These are phyloP conservation scores for Scrobipalpa costella DNA, from an alignment of 2,888 invertebrate genomes.

Conservation along the genomic window DNA sequence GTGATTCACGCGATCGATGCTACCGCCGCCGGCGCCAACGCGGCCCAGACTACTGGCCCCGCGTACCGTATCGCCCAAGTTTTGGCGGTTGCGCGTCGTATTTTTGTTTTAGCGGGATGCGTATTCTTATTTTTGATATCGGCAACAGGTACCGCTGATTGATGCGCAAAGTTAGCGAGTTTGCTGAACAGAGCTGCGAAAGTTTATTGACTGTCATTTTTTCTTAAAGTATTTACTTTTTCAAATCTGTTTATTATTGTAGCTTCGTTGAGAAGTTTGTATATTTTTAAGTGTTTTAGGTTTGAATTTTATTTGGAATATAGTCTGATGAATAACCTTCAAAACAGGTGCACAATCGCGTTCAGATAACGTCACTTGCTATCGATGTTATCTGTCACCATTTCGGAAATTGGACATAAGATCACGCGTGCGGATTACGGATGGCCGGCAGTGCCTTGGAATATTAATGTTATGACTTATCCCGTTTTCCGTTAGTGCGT, in stretches of 20 bases:
- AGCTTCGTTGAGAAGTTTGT: neutral
- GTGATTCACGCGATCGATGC: conserved; percentile 68
- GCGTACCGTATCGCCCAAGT: conserved; percentile 36
- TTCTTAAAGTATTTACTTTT: neutral
- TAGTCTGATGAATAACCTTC: neutral
- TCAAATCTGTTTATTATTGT: neutral
- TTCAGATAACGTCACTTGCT: too few relatives aligned
- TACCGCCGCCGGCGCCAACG: conserved; percentile 66
- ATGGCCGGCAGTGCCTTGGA: conserved; percentile 8
- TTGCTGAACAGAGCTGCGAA: conserved; percentile 13
- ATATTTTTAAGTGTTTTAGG: too few relatives aligned
- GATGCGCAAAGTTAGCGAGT: conserved; percentile 18
- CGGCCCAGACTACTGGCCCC: conserved; percentile 50
- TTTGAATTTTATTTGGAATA: too few relatives aligned
- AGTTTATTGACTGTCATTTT: conserved; percentile 6
- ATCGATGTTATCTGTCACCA: neutral
- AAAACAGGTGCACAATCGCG: too few relatives aligned
- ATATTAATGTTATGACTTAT: conserved; percentile 25
- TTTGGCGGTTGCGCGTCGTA: conserved; percentile 50
- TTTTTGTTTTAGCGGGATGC: conserved; percentile 33
- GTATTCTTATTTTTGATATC: conserved; percentile 21
- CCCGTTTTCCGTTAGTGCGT: conserved; percentile 22
- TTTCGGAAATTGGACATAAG: neutral
- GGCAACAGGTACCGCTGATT: conserved; percentile 28
- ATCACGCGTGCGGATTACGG: too few relatives aligned